These are phyloP conservation scores for Callospermophilus lateralis DNA, from an alignment of 2,113 vertebrate species.

Conservation along the genomic window DNA sequence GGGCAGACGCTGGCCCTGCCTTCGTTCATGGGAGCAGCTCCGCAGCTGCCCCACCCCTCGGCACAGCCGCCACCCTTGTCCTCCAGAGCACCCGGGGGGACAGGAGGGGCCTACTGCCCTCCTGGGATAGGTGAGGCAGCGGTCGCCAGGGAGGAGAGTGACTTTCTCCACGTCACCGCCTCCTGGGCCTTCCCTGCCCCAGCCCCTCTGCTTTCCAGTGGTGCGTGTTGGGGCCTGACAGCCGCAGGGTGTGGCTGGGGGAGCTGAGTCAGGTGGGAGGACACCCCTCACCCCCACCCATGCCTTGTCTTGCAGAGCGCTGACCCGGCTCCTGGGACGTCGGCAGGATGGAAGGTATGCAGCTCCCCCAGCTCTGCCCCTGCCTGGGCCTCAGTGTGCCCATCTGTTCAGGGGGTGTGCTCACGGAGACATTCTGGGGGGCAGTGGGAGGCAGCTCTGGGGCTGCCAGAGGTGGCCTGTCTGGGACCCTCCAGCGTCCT, in stretches of 20 bases:
- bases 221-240: not conserved
- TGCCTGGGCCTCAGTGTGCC: not conserved
- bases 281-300: not conserved
- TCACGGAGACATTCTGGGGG: not conserved
- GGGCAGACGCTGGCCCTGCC: not conserved
- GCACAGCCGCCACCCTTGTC: not conserved
- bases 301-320: constrained; percentile 73
- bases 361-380: not conserved
- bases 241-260: not conserved
- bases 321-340: not conserved
- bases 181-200: not conserved
- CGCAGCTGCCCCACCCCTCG: accelerated
- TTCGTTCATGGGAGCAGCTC: not conserved
- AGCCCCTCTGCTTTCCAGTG: not conserved
- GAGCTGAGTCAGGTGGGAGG: not conserved
- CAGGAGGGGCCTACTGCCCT: not conserved
- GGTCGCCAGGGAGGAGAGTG: not conserved
- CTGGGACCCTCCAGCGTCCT: not conserved
- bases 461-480: not conserved
- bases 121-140: not conserved
- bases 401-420: not conserved
- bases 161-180: not conserved
- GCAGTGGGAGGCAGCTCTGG: not conserved
- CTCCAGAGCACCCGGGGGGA: not conserved
- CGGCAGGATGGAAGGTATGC: constrained; percentile 78